Evolutionary conservation across 2,113 vertebrate genomes (phyloP).

Genomic region (Thryonomys swinderianus): DNA sequence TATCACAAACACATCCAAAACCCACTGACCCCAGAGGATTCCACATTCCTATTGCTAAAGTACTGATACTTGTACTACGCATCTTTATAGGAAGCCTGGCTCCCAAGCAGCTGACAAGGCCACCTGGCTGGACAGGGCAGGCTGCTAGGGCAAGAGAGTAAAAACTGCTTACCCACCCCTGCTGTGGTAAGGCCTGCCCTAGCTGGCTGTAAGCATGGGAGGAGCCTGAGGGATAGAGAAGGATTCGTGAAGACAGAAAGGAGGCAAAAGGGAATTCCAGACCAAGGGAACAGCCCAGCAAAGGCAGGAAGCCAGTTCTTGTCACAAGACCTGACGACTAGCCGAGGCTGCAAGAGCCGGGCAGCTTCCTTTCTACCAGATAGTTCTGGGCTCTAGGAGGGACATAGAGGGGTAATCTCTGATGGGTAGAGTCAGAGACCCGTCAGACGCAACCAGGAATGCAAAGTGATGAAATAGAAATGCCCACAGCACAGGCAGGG

Average conservation of each 20-base stretch:
- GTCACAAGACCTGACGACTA: not conserved
- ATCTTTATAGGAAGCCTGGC: not conserved
- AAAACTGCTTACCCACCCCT: not conserved
- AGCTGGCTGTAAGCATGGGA: not conserved
- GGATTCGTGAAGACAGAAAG: not conserved
- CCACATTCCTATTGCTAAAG: not conserved
- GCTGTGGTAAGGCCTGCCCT: not conserved
- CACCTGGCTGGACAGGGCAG: not conserved
- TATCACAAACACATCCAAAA: not conserved
- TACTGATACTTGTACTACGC: not conserved
- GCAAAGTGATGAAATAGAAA: not conserved
- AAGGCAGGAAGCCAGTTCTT: not conserved
- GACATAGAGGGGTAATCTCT: not conserved
- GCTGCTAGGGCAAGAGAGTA: too few species aligned
- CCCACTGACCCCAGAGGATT: not conserved
- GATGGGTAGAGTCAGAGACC: not conserved
- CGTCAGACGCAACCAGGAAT: too few species aligned
- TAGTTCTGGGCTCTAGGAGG: not conserved
- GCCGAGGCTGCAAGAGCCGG: not conserved
- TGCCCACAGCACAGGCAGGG: not conserved
- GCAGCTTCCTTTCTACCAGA: accelerated
- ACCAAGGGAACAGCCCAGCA: not conserved
- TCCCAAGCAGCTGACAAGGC: not conserved
- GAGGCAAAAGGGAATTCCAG: not conserved
- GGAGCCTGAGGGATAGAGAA: not conserved